These are phyloP conservation scores for Zonotrichia leucophrys DNA, from an alignment of 2,113 vertebrate species.

Conservation along the genomic window DNA sequence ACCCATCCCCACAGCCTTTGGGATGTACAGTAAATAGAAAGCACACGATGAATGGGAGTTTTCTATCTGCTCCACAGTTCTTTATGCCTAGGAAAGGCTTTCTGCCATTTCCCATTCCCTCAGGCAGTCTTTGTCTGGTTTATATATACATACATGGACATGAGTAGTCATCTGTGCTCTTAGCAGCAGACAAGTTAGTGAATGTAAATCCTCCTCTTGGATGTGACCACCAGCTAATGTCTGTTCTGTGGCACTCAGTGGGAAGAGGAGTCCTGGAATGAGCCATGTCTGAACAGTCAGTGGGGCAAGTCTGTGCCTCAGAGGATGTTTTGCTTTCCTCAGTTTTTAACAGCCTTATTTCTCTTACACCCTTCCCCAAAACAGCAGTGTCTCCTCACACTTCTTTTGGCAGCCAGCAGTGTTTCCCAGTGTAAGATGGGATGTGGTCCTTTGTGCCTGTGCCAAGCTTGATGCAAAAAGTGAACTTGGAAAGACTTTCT, in stretches of 20 bases:
- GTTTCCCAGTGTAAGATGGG: background rate
- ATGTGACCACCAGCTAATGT: background rate
- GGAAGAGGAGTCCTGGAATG: background rate
- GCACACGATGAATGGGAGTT: background rate
- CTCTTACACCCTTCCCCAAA: background rate
- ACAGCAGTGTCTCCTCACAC: background rate
- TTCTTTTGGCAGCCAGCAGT: background rate
- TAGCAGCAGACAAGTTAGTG: background rate
- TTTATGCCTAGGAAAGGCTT: background rate
- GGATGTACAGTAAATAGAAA: background rate
- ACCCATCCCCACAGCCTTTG: accelerated
- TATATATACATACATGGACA: background rate
- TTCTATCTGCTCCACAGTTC: background rate
- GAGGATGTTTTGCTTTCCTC: background rate
- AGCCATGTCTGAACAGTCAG: background rate
- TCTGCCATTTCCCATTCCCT: background rate
- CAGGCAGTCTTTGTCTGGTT: background rate
- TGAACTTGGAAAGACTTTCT: background rate
- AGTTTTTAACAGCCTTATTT: background rate
- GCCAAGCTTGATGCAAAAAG: background rate
- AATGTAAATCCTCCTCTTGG: background rate
- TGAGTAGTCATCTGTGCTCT: background rate
- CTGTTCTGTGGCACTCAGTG: background rate
- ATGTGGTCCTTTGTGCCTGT: background rate
- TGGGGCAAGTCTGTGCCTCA: background rate